Evolutionary conservation across 1,140 invertebrate genomes (phyloP), one percentile per base, ranked within the genome.

Genomic region (Agraylea sexmaculata): DNA sequence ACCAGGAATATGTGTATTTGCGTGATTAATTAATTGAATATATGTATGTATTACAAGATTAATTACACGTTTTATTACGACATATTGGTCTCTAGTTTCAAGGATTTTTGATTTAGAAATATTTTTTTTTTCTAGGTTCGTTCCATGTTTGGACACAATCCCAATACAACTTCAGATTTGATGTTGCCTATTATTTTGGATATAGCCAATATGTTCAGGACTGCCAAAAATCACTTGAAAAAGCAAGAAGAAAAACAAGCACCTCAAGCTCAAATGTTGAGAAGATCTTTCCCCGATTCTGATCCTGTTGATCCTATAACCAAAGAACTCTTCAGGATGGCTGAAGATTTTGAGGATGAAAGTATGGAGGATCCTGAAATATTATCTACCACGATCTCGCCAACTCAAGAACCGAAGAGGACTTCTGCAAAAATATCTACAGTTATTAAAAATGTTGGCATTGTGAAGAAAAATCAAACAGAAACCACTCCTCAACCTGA

Each of bases 141-240:
- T 52, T 66, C 68, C 46, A 65, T 73, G 58, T 70, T 75, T 50
- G 68, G 64, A 37, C 67, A 70, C 42, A 66, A 69, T 33, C 58
- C 55, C 21, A 70, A 67, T 40, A 55, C 63, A 2, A 69, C 61
- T 10, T 60, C 71, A 23, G 70, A 77, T 15, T 56, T 78, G 2
- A 62, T 75, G 57, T 50, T 79, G 25, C 76, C 76, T 16, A 75
- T 78, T 42, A 66, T 73, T 34, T 62, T 66, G 42, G 77, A 80
- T 51, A 73, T 77, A 46, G 74, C 74, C 1, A 75, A 75, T 49
- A 62, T 77, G 25, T 68, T 78, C 27, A 58, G 57, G 32, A 64
- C 58, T 37, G 60, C 66, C 0, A 33, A 68, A 59, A 46, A 53
- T 7, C 46, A 45, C 5, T 29, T 39, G 57, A 42, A 58, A 59